A percentile compares a stretch with the other conserved stretches of the same genome.
Conservation (phyloP, 2,113 vertebrate genomes). For the Oreochromis tanganicae region DNA sequence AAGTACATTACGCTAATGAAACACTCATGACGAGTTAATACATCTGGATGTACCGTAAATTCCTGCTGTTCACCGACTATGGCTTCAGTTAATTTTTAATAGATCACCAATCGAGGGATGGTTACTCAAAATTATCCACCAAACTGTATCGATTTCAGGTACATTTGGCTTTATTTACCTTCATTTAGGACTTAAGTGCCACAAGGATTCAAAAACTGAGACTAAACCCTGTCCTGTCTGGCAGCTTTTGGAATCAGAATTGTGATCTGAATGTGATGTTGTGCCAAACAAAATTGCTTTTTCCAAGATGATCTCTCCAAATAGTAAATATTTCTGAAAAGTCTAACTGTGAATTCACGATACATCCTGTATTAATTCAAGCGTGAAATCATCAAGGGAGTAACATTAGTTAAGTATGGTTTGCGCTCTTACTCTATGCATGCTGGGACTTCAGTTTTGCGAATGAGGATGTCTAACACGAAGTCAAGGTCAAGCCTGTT, state of each 20-base stretch:
- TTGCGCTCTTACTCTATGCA: not conserved
- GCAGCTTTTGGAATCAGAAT: not conserved
- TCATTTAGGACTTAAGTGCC: not conserved
- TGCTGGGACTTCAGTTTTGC: not conserved
- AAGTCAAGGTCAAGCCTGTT: not conserved
- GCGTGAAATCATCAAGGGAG: not conserved
- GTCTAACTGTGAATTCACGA: not conserved
- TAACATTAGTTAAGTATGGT: not conserved
- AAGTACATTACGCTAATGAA: not conserved
- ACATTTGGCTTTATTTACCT: not conserved
- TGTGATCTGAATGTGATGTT: not conserved
- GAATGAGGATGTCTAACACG: conserved; percentile 18
- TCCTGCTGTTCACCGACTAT: not conserved
- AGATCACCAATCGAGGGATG: not conserved
- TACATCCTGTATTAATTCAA: not conserved
- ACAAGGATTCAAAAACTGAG: not conserved
- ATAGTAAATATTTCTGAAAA: not conserved
- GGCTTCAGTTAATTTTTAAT: not conserved
- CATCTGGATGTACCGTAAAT: not conserved
- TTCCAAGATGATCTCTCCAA: not conserved
- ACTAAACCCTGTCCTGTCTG: not conserved
- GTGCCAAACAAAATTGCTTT: not conserved
- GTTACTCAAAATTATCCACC: not conserved
- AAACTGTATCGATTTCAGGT: not conserved
- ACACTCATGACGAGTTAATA: not conserved